Evolutionary conservation across 2,888 invertebrate species (phyloP), one percentile per base, ranked within the genome.

Genomic region (Morpho achilles): DNA sequence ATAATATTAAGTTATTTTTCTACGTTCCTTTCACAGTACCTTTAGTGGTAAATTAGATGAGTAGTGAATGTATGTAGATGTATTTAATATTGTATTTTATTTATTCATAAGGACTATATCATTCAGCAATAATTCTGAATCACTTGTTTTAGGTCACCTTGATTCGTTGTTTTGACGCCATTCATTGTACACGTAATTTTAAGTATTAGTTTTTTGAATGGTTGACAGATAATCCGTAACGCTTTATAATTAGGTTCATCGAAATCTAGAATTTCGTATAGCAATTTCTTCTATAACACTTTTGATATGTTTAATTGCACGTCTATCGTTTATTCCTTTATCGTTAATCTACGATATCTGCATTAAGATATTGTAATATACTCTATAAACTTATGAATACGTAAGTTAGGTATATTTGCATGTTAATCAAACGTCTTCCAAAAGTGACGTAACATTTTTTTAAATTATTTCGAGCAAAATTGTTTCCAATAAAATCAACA

Each of bases 391-490:
- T 76, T 72, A 75, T 77, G 59, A 69, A 77, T 79, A 72, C 71
- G 77, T 89, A 88, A 88, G 87, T 76, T 87, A 87, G 84, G 65
- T 66, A 68, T 87, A 86, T 82, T 82, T 76, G 82, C 86, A 81
- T 84, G 77, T 83, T 87, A 87, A 89, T 89, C 87, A 75, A 82
- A 87, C 88, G 90, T 90, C 90, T 90, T 90, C 90, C 90, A 90
- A 84, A 68, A 77, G 86, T 87, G 89, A 87, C 89, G 89, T 87
- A 84, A 87, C 82, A 76, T 77, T 62, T 50, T 56, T 46, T 63
- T 65, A 52, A 52, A 45, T 42, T 46, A n/a, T 23, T 40, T 56
- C 53, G 39, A 22, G 7, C 8, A n/a, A 43, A 43, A 43, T 43
- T 8, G 7, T 7, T 42, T 42, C 42, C 1, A 9, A 43, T 7